These are phyloP conservation scores for Abscondita cerata DNA, from an alignment of 2,888 invertebrate genomes.

Conservation along the genomic window DNA sequence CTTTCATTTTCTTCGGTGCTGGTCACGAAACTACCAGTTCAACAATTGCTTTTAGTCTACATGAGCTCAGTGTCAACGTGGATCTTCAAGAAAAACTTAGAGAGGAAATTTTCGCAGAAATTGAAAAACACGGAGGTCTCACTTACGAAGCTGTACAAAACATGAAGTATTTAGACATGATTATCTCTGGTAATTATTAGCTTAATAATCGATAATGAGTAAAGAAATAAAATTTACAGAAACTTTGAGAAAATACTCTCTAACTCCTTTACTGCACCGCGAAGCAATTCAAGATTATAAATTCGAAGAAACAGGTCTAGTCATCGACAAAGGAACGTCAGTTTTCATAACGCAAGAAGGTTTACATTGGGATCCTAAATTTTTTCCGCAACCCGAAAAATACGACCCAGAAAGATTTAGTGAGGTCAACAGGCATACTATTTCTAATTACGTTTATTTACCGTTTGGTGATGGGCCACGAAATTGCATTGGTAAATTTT, in stretches of 20 bases:
- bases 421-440: constrained; percentile 40
- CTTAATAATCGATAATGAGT: not conserved
- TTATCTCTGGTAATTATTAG: constrained; percentile 58
- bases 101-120: constrained; percentile 54
- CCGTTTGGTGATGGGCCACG: constrained; percentile 33
- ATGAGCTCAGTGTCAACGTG: constrained; percentile 58
- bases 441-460: constrained; percentile 32
- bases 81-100: constrained; percentile 60
- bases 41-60: constrained; percentile 57
- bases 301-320: not conserved
- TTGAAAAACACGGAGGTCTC: constrained; percentile 53
- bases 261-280: constrained; percentile 50
- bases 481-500: constrained; percentile 42
- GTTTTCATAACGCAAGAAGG: constrained; percentile 51
- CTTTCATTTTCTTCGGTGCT: constrained; percentile 61
- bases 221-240: constrained; percentile 47
- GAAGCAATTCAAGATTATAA: constrained; percentile 46
- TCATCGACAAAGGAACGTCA: constrained; percentile 13
- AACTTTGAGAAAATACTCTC: constrained; percentile 57
- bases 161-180: constrained; percentile 62
- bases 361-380: constrained; percentile 53
- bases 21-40: constrained; percentile 64
- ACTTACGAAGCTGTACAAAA: constrained; percentile 60
- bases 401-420: constrained; percentile 56
- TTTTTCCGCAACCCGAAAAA: constrained; percentile 54